A percentile compares a stretch with the other conserved stretches of the same genome.
Evolutionary conservation across 2,888 invertebrate species (phyloP).

Genomic region (Salpingus planirostris): DNA sequence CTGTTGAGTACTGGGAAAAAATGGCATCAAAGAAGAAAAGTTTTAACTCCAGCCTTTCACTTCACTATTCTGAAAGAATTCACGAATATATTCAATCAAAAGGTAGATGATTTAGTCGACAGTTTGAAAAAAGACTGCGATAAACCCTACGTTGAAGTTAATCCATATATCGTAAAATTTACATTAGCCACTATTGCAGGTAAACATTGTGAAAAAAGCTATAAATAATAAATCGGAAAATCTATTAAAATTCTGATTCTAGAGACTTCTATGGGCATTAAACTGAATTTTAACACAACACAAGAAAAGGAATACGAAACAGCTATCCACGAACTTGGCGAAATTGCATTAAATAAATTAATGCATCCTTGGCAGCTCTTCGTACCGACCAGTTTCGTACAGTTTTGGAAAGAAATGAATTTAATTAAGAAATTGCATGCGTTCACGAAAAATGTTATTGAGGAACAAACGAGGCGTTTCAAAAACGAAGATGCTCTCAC

Average conservation of each 20-base stretch:
- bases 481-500: too few relatives aligned
- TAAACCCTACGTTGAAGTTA: constrained; percentile 51
- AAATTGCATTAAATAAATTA: constrained; percentile 24
- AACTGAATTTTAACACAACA: constrained; percentile 61
- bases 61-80: constrained; percentile 68
- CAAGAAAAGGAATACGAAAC: constrained; percentile 61
- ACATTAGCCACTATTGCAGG: constrained; percentile 35
- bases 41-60: too few relatives aligned
- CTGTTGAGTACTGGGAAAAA: constrained; percentile 24
- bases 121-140: constrained; percentile 44
- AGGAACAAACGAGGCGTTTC: constrained; percentile 35
- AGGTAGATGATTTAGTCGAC: constrained; percentile 48
- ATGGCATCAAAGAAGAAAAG: constrained; percentile 61
- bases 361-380: constrained; percentile 42
- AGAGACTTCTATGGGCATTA: constrained; percentile 81
- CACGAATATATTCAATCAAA: constrained; percentile 58
- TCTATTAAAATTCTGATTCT: background rate
- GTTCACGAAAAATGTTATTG: constrained; percentile 49
- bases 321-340: constrained; percentile 51
- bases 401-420: constrained; percentile 48
- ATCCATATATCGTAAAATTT: constrained; percentile 51
- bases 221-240: background rate
- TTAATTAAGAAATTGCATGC: constrained; percentile 44
- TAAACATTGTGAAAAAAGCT: too few relatives aligned
- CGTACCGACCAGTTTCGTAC: constrained; percentile 46